Conservation (phyloP, 2,888 invertebrate species). For the Aethes cnicana region DNA sequence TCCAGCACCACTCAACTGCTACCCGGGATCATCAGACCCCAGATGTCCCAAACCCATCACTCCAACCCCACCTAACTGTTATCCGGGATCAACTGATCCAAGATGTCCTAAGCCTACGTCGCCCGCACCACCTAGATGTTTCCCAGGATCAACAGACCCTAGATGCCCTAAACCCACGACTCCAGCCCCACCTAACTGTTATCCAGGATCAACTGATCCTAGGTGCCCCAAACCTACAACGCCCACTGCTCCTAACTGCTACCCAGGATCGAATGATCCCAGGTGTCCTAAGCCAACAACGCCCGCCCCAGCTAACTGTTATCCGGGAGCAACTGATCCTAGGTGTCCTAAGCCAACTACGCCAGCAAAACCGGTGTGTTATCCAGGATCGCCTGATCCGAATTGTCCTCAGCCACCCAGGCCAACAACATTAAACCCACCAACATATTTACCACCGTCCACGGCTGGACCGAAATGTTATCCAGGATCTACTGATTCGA, state of each 20-base stretch:
- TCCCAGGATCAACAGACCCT: conserved; percentile 43
- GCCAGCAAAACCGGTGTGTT: conserved; percentile 35
- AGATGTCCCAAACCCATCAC: conserved; percentile 38
- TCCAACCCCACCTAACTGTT: conserved; percentile 39
- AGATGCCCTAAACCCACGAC: conserved; percentile 42
- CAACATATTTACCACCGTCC: conserved; percentile 39
- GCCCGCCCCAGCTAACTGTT: conserved; percentile 40
- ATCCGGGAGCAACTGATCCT: conserved; percentile 36
- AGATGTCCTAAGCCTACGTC: conserved; percentile 42
- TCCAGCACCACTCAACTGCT: conserved; percentile 34
- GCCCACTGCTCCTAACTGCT: conserved; percentile 37
- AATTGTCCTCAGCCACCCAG: conserved; percentile 42
- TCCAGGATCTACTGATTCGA: conserved; percentile 40
- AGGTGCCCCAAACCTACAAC: conserved; percentile 40
- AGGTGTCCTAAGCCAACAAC: conserved; percentile 48
- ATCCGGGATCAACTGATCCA: conserved; percentile 41
- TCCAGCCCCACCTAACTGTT: conserved; percentile 39
- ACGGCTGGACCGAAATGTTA: conserved; percentile 39
- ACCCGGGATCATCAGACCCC: conserved; percentile 41
- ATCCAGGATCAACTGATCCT: conserved; percentile 48
- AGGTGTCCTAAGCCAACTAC: conserved; percentile 47
- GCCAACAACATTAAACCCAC: conserved; percentile 29
- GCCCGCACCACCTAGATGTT: conserved; percentile 36
- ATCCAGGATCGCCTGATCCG: conserved; percentile 43
- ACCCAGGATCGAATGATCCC: conserved; percentile 47